phyloP scores from a whole-genome alignment of 2,888 invertebrate genomes.

The Dyspetes luteomarginatus region DNA sequence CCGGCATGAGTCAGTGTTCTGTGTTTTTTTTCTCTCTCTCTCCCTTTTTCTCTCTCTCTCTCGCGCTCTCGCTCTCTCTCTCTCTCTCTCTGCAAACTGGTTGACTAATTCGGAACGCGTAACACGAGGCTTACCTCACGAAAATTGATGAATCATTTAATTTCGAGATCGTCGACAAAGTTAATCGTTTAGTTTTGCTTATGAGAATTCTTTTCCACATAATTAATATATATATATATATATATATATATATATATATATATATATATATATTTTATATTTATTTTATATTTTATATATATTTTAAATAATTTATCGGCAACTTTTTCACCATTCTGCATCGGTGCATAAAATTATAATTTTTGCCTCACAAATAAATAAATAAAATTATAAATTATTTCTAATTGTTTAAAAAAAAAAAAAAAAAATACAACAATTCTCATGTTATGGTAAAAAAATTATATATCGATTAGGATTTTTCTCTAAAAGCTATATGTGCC shows the following conservation, averaged over 20 bases:
- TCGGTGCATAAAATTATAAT: too few relatives aligned
- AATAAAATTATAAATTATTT: too few relatives aligned
- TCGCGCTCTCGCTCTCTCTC: constrained; percentile 38
- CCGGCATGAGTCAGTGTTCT: too few relatives aligned
- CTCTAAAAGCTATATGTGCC: too few relatives aligned
- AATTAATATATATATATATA: too few relatives aligned
- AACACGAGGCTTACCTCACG: constrained; percentile 34
- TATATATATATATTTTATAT: too few relatives aligned
- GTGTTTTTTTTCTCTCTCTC: constrained; percentile 14
- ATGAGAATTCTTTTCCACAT: neutral
- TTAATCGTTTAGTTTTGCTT: neutral
- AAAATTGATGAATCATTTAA: constrained; percentile 47
- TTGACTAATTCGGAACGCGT: constrained; percentile 52
- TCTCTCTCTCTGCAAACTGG: constrained; percentile 28
- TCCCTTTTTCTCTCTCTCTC: constrained; percentile 43
- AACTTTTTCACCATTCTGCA: too few relatives aligned
- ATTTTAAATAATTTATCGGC: too few relatives aligned
- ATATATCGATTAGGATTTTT: too few relatives aligned
- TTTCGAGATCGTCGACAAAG: constrained; percentile 11
- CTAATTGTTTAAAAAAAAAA: neutral
- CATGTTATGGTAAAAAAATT: neutral
- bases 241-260: too few relatives aligned
- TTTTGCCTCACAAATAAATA: too few relatives aligned
- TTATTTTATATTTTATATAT: too few relatives aligned
- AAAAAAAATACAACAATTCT: neutral